These are phyloP conservation scores for Typhlomys cinereus DNA, from an alignment of 2,113 vertebrate species.

Conservation along the genomic window DNA sequence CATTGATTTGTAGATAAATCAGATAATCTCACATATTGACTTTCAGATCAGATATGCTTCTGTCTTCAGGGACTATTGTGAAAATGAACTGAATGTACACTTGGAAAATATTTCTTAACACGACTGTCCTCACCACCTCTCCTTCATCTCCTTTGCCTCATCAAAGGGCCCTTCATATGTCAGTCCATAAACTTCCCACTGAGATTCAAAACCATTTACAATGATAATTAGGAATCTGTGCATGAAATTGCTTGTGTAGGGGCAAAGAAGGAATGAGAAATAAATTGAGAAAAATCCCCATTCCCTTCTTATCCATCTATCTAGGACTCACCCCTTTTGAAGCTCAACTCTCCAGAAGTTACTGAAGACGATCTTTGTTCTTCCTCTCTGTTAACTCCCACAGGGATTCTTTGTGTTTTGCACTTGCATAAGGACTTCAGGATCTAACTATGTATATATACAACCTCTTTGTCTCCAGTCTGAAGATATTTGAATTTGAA, in stretches of 20 bases:
- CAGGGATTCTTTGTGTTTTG: neutral
- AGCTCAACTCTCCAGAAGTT: neutral
- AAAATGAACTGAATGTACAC: neutral
- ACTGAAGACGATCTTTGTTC: neutral
- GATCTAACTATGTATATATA: neutral
- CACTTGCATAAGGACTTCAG: neutral
- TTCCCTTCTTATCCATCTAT: neutral
- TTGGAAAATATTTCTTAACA: neutral
- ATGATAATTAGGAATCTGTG: neutral
- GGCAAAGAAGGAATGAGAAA: neutral
- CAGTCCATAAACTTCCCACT: neutral
- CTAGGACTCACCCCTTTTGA: neutral
- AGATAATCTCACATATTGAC: neutral
- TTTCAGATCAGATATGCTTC: neutral
- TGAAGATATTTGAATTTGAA: neutral
- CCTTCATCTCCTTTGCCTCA: neutral
- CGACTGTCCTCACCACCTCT: rapidly evolving
- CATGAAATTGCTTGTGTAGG: neutral
- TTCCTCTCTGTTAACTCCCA: neutral
- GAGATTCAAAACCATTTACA: neutral
- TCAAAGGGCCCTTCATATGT: rapidly evolving
- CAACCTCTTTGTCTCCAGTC: neutral
- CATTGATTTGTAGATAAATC: neutral
- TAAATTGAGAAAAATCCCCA: neutral
- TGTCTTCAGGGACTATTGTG: neutral